Conservation (phyloP, 2,888 invertebrate species). For the Acanthacorydalis orientalis region DNA sequence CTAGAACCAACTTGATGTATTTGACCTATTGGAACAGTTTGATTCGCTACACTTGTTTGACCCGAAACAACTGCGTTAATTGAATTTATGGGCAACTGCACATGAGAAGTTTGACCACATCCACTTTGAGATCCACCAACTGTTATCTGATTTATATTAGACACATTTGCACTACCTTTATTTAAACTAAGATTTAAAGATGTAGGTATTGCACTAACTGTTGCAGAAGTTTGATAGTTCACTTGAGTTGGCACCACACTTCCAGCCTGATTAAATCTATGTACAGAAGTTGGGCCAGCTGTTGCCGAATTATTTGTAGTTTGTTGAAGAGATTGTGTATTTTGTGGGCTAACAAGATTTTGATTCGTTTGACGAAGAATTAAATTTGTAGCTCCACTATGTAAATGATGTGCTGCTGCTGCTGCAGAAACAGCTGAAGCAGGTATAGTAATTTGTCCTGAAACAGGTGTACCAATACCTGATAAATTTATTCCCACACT, state of each 20-base stretch:
- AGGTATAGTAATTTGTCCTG: conserved; percentile 2
- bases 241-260: background rate
- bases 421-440: conserved; percentile 1
- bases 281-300: background rate
- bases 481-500: conserved; percentile 2
- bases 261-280: background rate
- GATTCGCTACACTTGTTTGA: background rate
- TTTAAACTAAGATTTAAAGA: conserved; percentile 3
- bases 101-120: background rate
- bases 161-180: background rate
- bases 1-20: conserved; percentile 2
- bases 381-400: conserved; percentile 2
- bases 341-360: background rate
- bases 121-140: background rate
- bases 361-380: conserved; percentile 1
- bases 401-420: background rate
- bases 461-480: conserved; percentile 1
- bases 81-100: background rate
- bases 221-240: background rate
- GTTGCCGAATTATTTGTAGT: background rate
- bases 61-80: background rate
- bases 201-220: background rate
- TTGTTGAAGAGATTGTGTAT: background rate
- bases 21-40: conserved; percentile 1
- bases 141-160: conserved; percentile 3